A percentile compares a stretch with the other conserved stretches of the same genome.
These are phyloP conservation scores for Achlya flavicornis DNA, from an alignment of 2,888 invertebrate species.

Conservation along the genomic window DNA sequence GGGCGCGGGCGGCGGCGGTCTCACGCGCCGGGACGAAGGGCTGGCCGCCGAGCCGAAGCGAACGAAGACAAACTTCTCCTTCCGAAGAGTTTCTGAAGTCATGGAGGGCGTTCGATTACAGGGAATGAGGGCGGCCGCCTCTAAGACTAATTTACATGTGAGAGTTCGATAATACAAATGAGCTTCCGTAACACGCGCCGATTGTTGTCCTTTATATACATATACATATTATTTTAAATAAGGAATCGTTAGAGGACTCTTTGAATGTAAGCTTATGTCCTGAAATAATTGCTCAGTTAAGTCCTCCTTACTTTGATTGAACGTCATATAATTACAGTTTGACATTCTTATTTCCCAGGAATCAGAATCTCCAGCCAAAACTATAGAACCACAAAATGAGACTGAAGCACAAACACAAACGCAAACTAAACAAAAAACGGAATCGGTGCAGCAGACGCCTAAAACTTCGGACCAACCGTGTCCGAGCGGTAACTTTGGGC, in stretches of 20 bases:
- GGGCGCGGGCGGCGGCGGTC: conserved; percentile 41
- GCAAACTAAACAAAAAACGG: conserved; percentile 76
- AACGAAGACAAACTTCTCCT: conserved; percentile 75
- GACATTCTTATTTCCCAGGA: conserved; percentile 49
- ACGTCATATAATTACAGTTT: too few species aligned
- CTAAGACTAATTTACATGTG: conserved; percentile 64
- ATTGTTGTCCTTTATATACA: background rate
- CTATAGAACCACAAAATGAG: conserved; percentile 65
- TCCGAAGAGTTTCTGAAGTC: conserved; percentile 78
- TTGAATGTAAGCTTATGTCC: too few species aligned
- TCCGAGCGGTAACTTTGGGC: conserved; percentile 74
- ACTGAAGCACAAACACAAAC: conserved; percentile 67
- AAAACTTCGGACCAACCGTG: conserved; percentile 58
- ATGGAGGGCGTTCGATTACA: conserved; percentile 79
- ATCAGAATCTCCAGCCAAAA: conserved; percentile 69
- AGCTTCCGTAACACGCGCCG: conserved; percentile 5
- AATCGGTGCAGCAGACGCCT: conserved; percentile 54
- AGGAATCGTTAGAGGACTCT: too few species aligned
- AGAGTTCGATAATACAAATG: conserved; percentile 6
- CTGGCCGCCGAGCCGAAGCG: conserved; percentile 47
- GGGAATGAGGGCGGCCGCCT: conserved; percentile 67
- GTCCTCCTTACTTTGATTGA: too few species aligned
- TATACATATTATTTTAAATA: too few species aligned
- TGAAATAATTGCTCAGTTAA: too few species aligned
- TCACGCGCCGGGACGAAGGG: conserved; percentile 45